A percentile compares a stretch with the other conserved stretches of the same genome.
Conservation (phyloP, 2,113 vertebrate genomes). For the Hippocampus mohnikei region DNA sequence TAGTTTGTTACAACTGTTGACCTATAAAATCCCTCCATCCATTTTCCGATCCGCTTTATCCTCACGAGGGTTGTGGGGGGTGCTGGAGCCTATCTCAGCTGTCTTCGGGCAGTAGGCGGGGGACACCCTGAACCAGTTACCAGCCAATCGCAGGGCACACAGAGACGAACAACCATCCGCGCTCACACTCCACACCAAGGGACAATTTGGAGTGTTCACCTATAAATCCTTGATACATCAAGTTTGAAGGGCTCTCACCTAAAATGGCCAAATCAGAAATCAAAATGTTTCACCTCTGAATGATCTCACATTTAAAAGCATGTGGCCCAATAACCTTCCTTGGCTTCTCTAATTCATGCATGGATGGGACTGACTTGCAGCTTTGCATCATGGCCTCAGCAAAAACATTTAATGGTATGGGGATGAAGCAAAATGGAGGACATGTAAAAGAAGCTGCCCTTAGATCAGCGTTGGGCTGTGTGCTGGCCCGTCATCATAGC, state of each 20-base stretch:
- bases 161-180: too few relatives aligned
- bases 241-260: not conserved
- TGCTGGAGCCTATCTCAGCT: too few relatives aligned
- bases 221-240: not conserved
- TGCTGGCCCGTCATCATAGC: slow-evolving; percentile 23
- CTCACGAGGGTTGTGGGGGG: too few relatives aligned
- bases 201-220: too few relatives aligned
- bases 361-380: not conserved
- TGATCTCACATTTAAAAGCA: not conserved
- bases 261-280: not conserved
- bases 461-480: slow-evolving; percentile 21
- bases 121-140: too few relatives aligned
- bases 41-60: too few relatives aligned
- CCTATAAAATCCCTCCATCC: too few relatives aligned
- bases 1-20: too few relatives aligned
- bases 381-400: not conserved
- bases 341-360: not conserved
- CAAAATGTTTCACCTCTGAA: not conserved
- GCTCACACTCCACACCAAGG: too few relatives aligned
- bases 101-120: too few relatives aligned
- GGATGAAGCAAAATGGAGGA: slow-evolving; percentile 22
- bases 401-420: not conserved
- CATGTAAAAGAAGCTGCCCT: slow-evolving; percentile 21
- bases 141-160: too few relatives aligned
- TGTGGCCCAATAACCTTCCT: not conserved